Conservation (phyloP, 2,888 invertebrate species). For the Lymantria monacha region DNA sequence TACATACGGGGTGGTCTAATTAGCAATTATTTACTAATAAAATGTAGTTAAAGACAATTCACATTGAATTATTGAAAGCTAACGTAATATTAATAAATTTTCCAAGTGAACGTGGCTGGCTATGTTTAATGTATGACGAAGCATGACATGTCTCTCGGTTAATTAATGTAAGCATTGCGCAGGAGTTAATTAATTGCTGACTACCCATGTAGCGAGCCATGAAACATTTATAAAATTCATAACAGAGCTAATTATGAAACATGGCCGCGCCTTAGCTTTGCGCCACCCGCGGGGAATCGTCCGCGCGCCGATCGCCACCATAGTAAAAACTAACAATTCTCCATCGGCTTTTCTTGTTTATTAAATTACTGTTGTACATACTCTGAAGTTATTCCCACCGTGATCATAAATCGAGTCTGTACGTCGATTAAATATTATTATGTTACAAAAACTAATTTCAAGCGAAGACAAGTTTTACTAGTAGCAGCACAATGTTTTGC, state of each 20-base stretch:
- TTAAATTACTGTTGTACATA: conserved; percentile 49
- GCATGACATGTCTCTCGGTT: conserved; percentile 63
- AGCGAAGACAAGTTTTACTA: neutral
- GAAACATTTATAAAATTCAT: conserved; percentile 81
- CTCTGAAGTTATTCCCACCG: conserved; percentile 35
- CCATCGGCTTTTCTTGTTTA: conserved; percentile 49
- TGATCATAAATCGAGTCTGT: conserved; percentile 36
- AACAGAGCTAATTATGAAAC: conserved; percentile 76
- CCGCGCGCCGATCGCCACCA: conserved; percentile 39
- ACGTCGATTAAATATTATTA: conserved; percentile 31
- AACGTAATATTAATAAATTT: conserved; percentile 57
- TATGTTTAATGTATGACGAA: conserved; percentile 69
- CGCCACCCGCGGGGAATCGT: conserved; percentile 69
- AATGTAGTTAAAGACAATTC: conserved; percentile 29
- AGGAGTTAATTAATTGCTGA: conserved; percentile 77
- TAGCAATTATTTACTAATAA: conserved; percentile 30
- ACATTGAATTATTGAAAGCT: conserved; percentile 50
- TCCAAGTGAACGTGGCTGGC: conserved; percentile 42
- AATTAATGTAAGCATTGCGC: conserved; percentile 76
- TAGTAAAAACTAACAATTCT: conserved; percentile 61
- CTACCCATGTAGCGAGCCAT: conserved; percentile 63
- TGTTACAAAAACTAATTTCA: conserved; percentile 21
- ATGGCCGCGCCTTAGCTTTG: conserved; percentile 58
- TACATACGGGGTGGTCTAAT: conserved; percentile 53
- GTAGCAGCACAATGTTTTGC: neutral